Evolutionary conservation across 2,888 invertebrate genomes (phyloP).

Genomic region (Hoplodrina ambigua): DNA sequence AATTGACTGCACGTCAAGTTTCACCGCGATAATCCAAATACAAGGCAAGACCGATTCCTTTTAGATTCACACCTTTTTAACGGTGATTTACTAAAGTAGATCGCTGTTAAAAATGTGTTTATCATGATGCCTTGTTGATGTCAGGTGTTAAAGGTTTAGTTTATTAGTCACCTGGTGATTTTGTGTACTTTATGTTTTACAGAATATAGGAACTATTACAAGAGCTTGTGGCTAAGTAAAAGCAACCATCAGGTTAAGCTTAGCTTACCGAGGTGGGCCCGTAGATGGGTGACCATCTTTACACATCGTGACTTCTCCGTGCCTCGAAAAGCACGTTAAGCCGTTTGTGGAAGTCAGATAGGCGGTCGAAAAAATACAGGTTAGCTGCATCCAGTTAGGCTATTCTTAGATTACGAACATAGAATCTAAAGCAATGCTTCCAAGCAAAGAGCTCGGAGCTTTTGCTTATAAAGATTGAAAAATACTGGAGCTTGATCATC

Average conservation of each 20-base stretch:
- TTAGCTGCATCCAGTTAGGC: too few relatives aligned
- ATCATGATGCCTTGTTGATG: conserved; percentile 23
- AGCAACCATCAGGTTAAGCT: too few relatives aligned
- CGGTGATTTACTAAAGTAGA: conserved; percentile 41
- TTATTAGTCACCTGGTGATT: conserved; percentile 1
- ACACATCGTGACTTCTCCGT: too few relatives aligned
- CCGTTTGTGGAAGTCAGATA: too few relatives aligned
- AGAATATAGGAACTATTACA: neutral
- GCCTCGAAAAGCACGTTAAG: too few relatives aligned
- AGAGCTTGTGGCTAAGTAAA: too few relatives aligned
- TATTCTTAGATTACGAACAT: too few relatives aligned
- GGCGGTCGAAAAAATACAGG: too few relatives aligned
- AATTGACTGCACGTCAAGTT: conserved; percentile 89
- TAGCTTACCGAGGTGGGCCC: too few relatives aligned
- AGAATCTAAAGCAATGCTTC: too few relatives aligned
- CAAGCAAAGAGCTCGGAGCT: neutral
- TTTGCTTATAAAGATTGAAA: neutral
- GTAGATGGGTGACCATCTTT: too few relatives aligned
- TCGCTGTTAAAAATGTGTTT: conserved; percentile 40
- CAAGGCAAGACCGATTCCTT: conserved; percentile 74
- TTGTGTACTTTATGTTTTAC: neutral
- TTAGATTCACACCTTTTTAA: conserved; percentile 64
- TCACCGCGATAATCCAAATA: conserved; percentile 84
- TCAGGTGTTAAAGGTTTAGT: conserved; percentile 16
- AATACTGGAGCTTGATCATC: neutral